Evolutionary conservation across 2,888 invertebrate genomes (phyloP).

Genomic region (Scaeva pyrastri): DNA sequence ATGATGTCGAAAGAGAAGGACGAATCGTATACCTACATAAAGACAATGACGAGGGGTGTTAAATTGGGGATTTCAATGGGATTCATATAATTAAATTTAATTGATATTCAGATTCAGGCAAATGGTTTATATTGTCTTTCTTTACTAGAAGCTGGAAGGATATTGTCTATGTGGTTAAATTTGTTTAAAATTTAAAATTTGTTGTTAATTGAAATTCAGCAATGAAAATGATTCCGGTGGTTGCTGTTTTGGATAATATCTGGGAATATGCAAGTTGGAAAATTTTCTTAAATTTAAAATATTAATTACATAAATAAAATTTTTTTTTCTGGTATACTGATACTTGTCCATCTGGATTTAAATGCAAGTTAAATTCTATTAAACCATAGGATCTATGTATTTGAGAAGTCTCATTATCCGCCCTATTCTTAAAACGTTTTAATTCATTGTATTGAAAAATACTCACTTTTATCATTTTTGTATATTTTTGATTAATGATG

Average conservation of each 20-base stretch:
- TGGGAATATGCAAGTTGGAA: too few relatives aligned
- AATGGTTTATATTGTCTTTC: slow-evolving; percentile 67
- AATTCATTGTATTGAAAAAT: too few relatives aligned
- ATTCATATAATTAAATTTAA: slow-evolving; percentile 75
- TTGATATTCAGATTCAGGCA: slow-evolving; percentile 73
- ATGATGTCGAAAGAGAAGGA: slow-evolving; percentile 16
- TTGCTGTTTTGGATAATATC: slow-evolving; percentile 44
- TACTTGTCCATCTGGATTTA: too few relatives aligned
- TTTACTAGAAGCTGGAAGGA: slow-evolving; percentile 1
- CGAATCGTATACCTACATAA: background rate
- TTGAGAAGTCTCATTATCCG: too few relatives aligned
- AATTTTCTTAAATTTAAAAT: too few relatives aligned
- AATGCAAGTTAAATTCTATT: too few relatives aligned
- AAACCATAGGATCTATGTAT: too few relatives aligned
- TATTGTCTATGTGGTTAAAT: slow-evolving; percentile 30
- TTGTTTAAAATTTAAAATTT: slow-evolving; percentile 66
- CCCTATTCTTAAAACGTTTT: too few relatives aligned
- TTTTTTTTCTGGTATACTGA: too few relatives aligned
- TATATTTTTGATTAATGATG: too few relatives aligned
- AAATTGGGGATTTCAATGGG: slow-evolving; percentile 50
- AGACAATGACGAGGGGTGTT: slow-evolving; percentile 16
- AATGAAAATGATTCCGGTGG: slow-evolving; percentile 22
- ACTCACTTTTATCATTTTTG: too few relatives aligned
- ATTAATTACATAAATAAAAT: too few relatives aligned
- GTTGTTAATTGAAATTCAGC: slow-evolving; percentile 62